Conservation (phyloP, 2,797 vertebrate species). For the Schizopygopsis malacanthus region DNA sequence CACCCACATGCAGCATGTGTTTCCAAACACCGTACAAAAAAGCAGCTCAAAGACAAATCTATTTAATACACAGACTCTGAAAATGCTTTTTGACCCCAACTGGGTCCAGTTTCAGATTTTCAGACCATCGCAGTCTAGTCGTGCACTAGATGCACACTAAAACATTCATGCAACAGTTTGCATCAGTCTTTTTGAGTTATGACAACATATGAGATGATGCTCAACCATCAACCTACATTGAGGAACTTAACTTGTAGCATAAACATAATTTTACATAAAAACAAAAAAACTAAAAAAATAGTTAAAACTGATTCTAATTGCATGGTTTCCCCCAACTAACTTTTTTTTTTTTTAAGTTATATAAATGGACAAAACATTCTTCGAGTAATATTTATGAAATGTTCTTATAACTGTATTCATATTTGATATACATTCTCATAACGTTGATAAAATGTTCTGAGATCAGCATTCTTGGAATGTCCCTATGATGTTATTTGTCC, state of each 20-base stretch:
- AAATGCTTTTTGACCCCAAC: neutral
- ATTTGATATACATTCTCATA: neutral
- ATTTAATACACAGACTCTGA: neutral
- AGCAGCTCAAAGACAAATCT: slow-evolving; percentile 10
- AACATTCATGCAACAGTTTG: neutral
- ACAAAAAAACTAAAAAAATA: no score
- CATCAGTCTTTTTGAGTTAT: neutral
- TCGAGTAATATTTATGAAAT: neutral
- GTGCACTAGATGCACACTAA: slow-evolving; percentile 14
- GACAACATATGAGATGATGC: neutral
- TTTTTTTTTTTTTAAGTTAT: neutral
- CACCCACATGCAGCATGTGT: neutral
- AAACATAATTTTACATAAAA: slow-evolving; percentile 37
- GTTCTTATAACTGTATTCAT: neutral
- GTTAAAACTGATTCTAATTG: no score
- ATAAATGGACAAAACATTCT: neutral
- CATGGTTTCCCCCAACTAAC: neutral
- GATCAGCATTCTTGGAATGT: neutral
- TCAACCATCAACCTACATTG: neutral
- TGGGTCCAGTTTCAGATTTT: slow-evolving; percentile 4
- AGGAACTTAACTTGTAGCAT: neutral
- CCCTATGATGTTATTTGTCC: neutral
- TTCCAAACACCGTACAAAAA: slow-evolving; percentile 18
- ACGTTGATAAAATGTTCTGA: neutral
- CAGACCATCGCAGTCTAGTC: neutral